Percentiles rank a stretch among this genome's conserved stretches.
phyloP scores from a whole-genome alignment of 2,113 vertebrate genomes.

The Psophia crepitans region DNA sequence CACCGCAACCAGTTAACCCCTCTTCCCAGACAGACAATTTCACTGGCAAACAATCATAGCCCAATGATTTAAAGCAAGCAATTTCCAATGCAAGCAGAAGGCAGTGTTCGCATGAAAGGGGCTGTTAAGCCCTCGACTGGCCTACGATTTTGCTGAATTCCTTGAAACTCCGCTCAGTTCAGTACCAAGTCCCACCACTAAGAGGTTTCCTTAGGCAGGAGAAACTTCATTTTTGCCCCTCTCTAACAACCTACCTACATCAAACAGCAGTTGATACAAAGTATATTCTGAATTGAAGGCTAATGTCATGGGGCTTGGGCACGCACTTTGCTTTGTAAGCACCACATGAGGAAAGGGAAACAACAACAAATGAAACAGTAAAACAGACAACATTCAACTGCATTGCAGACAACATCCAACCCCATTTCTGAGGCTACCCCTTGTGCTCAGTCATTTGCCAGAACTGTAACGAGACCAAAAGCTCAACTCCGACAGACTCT shows the following conservation, averaged over 20 bases:
- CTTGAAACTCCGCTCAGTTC: not conserved
- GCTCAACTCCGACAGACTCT: not conserved
- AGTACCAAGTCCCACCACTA: not conserved
- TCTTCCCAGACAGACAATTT: not conserved
- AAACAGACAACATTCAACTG: not conserved
- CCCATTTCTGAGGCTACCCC: not conserved
- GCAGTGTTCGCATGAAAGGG: not conserved
- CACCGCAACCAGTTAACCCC: not conserved
- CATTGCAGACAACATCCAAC: not conserved
- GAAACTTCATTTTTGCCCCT: not conserved
- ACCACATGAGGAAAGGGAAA: not conserved
- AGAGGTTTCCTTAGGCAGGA: not conserved
- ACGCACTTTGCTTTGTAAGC: not conserved
- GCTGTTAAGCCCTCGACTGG: not conserved
- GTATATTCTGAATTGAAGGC: not conserved
- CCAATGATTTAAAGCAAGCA: not conserved
- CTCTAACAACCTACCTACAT: not conserved
- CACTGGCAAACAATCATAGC: not conserved
- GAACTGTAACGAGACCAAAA: not conserved
- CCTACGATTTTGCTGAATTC: not conserved
- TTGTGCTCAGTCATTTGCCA: not conserved
- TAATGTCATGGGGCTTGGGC: not conserved
- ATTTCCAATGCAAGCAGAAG: not conserved
- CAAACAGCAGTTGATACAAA: not conserved
- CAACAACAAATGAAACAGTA: not conserved